Conservation (phyloP, 2,888 invertebrate species). For the Drosophila quasianomalipes region DNA sequence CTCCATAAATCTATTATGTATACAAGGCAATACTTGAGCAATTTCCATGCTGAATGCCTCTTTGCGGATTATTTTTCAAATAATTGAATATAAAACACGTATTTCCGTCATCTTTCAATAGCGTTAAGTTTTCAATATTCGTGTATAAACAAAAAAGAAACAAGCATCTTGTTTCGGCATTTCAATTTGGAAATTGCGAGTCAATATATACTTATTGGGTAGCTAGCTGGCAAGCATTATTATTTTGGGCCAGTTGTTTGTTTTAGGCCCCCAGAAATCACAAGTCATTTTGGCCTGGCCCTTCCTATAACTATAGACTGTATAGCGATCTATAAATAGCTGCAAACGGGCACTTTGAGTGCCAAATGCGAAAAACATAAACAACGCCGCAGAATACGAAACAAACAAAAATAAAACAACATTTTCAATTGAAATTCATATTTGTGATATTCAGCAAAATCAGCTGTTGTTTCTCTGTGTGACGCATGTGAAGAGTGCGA, state of each 20-base stretch:
- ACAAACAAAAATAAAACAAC: constrained; percentile 2
- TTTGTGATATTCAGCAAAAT: constrained; percentile 41
- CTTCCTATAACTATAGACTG: constrained; percentile 7
- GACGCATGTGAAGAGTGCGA: constrained; percentile 49
- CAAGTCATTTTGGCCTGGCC: constrained; percentile 42
- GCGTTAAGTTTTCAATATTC: not conserved
- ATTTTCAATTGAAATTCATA: constrained; percentile 39
- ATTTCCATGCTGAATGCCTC: not conserved
- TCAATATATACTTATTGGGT: constrained; percentile 10
- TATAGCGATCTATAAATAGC: constrained; percentile 44
- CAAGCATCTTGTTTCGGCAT: not conserved
- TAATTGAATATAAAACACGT: not conserved
- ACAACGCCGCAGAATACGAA: constrained; percentile 21
- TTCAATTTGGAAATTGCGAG: constrained; percentile 12
- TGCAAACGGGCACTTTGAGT: constrained; percentile 34
- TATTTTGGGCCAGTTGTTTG: constrained; percentile 4
- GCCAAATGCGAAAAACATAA: constrained; percentile 55
- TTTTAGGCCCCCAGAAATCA: constrained; percentile 6
- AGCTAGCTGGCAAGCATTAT: constrained; percentile 1
- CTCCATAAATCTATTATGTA: not conserved
- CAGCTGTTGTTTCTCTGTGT: constrained; percentile 53
- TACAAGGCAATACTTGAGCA: not conserved
- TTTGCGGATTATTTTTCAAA: not conserved
- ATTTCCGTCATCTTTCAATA: not conserved
- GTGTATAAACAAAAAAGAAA: not conserved